Evolutionary conservation across 2,797 vertebrate genomes (phyloP).

Genomic region (Psittacula echo): DNA sequence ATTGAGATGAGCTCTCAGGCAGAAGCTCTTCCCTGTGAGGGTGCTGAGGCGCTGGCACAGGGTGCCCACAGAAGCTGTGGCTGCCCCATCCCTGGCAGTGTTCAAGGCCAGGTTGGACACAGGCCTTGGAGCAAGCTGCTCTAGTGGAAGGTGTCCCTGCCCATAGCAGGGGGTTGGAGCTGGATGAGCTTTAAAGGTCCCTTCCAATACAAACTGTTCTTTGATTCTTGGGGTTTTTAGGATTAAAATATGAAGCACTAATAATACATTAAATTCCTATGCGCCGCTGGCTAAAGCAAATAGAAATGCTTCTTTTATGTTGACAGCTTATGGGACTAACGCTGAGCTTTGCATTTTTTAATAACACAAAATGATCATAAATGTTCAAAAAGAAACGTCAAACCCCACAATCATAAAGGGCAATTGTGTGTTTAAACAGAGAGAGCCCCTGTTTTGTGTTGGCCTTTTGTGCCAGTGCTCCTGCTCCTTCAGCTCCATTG

Average conservation of each 20-base stretch:
- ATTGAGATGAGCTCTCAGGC: too few relatives aligned
- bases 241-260: background rate
- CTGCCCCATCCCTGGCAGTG: too few relatives aligned
- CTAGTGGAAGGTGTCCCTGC: background rate
- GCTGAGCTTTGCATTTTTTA: background rate
- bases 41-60: too few relatives aligned
- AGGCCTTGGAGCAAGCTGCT: background rate
- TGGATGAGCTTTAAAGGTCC: background rate
- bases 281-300: background rate
- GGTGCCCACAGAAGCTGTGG: too few relatives aligned
- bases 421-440: conserved; percentile 35
- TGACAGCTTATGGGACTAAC: background rate
- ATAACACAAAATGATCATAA: background rate
- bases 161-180: fast-evolving
- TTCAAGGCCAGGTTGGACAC: too few relatives aligned
- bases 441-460: background rate
- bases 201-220: background rate
- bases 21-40: too few relatives aligned
- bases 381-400: background rate
- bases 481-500: background rate
- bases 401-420: conserved; percentile 20
- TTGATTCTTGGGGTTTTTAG: background rate
- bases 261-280: background rate
- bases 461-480: background rate
- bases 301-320: background rate